A percentile compares a stretch with the other conserved stretches of the same genome.
phyloP scores from a whole-genome alignment of 2,797 vertebrate species.

The Diglossa cyanea region DNA sequence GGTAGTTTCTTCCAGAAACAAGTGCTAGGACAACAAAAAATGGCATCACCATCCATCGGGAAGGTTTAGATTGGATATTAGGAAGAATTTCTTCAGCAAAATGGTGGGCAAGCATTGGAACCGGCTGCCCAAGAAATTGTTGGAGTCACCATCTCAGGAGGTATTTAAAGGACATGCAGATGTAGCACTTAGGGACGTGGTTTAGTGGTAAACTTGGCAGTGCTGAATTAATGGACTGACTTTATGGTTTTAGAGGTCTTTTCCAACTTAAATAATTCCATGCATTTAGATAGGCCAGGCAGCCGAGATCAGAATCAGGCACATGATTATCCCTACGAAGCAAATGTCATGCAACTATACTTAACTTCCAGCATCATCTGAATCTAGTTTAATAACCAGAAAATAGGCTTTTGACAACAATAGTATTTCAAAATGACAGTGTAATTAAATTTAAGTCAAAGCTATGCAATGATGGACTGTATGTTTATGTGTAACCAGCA shows the following conservation, averaged over 20 bases:
- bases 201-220: background rate
- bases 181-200: background rate
- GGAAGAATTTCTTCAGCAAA: background rate
- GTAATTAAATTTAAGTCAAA: conserved; percentile 72
- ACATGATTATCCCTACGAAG: background rate
- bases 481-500: conserved; percentile 66
- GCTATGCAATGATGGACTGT: conserved; percentile 31
- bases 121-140: background rate
- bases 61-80: background rate
- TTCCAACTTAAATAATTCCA: background rate
- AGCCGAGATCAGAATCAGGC: background rate
- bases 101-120: background rate
- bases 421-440: conserved; percentile 63
- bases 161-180: background rate
- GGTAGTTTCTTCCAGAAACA: background rate
- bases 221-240: background rate
- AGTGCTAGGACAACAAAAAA: background rate
- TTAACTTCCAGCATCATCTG: conserved; percentile 39
- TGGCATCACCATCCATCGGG: fast-evolving
- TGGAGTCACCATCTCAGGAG: background rate
- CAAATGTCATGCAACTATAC: background rate
- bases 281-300: background rate
- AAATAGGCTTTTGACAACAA: conserved; percentile 68
- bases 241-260: background rate
- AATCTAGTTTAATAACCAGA: conserved; percentile 66